Evolutionary conservation across 2,113 vertebrate species (phyloP).

Genomic region (Natator depressus): DNA sequence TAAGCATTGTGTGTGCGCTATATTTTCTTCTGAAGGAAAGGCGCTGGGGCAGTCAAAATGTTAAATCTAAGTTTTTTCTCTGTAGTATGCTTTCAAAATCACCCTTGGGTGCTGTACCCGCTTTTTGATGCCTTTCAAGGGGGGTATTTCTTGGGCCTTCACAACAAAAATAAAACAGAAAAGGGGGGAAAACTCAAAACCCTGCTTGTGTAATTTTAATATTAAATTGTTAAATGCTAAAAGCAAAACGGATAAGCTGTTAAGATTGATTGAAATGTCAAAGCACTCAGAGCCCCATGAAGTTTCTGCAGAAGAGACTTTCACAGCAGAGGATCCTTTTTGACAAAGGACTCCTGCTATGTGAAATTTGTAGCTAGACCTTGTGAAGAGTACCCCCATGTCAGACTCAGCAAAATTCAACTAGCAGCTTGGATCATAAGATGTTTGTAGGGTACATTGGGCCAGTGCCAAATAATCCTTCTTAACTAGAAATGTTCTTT

Average conservation of each 20-base stretch:
- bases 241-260: not conserved
- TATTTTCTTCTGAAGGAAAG: not conserved
- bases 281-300: constrained; percentile 16
- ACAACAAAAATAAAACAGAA: rapidly evolving
- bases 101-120: not conserved
- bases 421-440: not conserved
- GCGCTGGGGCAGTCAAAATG: not conserved
- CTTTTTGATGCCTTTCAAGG: not conserved
- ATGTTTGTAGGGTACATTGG: not conserved
- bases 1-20: not conserved
- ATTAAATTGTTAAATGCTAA: not conserved
- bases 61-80: not conserved
- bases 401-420: not conserved
- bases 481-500: not conserved
- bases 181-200: rapidly evolving
- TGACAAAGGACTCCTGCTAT: constrained; percentile 38
- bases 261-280: constrained; percentile 62
- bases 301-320: constrained; percentile 22
- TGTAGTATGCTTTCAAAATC: rapidly evolving
- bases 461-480: not conserved
- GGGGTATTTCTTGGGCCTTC: not conserved
- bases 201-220: not conserved
- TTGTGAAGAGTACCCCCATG: constrained; percentile 12
- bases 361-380: constrained; percentile 14
- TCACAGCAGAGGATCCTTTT: constrained; percentile 20